Percentiles rank a stretch among this genome's conserved stretches.
Conservation (phyloP, 2,797 vertebrate species). For the Coilia nasus region DNA sequence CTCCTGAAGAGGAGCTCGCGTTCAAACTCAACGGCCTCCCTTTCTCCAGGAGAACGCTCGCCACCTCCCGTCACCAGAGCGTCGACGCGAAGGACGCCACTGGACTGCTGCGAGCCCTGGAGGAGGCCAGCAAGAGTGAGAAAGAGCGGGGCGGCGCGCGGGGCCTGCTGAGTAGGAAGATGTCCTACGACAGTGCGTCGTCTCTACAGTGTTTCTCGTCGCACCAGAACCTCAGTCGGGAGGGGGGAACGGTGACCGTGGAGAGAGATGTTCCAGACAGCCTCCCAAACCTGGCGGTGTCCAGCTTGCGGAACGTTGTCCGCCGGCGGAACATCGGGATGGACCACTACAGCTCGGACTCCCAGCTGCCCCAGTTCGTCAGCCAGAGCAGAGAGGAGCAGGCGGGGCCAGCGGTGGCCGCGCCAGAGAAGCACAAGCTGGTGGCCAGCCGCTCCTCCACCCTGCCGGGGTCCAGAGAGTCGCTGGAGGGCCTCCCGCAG, state of each 20-base stretch:
- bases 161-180: conserved; percentile 72
- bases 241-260: conserved; percentile 41
- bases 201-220: conserved; percentile 70
- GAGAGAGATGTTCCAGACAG: conserved; percentile 70
- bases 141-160: conserved; percentile 47
- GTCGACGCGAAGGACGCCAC: conserved; percentile 80
- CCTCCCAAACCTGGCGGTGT: conserved; percentile 75
- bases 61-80: conserved; percentile 78
- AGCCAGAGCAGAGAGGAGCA: conserved; percentile 59
- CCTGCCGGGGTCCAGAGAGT: conserved; percentile 76
- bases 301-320: conserved; percentile 81
- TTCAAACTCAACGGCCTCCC: conserved; percentile 67
- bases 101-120: conserved; percentile 71
- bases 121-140: conserved; percentile 62
- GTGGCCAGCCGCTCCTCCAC: conserved; percentile 71
- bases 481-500: conserved; percentile 70
- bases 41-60: conserved; percentile 53
- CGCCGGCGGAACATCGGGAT: conserved; percentile 77
- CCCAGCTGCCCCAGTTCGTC: conserved; percentile 75
- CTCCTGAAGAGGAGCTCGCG: conserved; percentile 74
- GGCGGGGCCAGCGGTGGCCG: conserved; percentile 5
- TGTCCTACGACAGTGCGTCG: conserved; percentile 81
- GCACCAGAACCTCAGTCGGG: conserved; percentile 73
- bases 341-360: conserved; percentile 86
- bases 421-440: conserved; percentile 75